phyloP scores from a whole-genome alignment of 1,140 invertebrate genomes.

The Drosophila tani region DNA sequence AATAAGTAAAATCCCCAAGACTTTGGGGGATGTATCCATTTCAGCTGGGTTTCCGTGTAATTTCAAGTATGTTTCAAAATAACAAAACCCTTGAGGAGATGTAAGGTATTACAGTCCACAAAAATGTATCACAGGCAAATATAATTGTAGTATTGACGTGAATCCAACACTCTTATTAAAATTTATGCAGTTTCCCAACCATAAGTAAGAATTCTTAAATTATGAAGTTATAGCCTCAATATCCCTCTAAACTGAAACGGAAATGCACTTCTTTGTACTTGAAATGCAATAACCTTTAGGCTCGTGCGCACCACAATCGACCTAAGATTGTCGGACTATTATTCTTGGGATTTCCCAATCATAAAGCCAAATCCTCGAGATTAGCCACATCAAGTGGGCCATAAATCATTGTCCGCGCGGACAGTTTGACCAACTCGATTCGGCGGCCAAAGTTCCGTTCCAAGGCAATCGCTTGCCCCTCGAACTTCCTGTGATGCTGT shows the following conservation, averaged over 20 bases:
- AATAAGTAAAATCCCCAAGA: neutral
- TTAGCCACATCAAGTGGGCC: constrained; percentile 27
- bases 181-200: neutral
- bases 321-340: neutral
- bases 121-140: no score
- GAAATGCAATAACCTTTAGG: neutral
- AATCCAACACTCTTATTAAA: no score
- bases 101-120: no score
- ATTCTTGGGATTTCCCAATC: constrained; percentile 20
- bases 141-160: no score
- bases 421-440: constrained; percentile 8
- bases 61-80: neutral
- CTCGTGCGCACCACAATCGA: neutral
- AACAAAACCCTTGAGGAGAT: neutral
- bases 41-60: neutral
- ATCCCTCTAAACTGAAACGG: neutral
- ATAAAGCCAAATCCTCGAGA: constrained; percentile 36
- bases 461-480: constrained; percentile 5
- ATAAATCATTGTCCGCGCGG: constrained; percentile 28
- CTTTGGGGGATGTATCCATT: neutral
- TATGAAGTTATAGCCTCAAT: no score
- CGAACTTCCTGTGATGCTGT: constrained; percentile 19
- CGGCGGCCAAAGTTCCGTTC: constrained; percentile 9
- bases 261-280: neutral
- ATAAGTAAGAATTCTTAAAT: no score